Percentiles rank a stretch among this genome's conserved stretches.
These are phyloP conservation scores for Melinaea menophilus DNA, from an alignment of 2,888 invertebrate genomes.

Conservation along the genomic window DNA sequence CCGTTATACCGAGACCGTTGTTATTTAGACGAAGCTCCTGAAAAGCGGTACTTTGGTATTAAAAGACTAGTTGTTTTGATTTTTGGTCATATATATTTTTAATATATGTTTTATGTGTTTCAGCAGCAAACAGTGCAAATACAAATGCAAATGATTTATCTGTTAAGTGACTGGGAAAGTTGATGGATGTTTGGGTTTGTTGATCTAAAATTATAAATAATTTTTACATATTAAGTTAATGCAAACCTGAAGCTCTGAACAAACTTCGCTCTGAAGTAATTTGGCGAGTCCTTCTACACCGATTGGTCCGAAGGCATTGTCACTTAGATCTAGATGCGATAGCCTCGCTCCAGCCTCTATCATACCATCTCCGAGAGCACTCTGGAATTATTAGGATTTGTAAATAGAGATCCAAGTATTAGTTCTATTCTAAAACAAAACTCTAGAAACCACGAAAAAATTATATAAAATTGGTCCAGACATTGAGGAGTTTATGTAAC, in stretches of 20 bases:
- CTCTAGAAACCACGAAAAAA: no score
- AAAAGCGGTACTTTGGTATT: background rate
- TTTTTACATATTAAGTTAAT: background rate
- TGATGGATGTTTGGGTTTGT: no score
- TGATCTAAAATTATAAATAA: background rate
- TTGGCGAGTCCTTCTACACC: slow-evolving; percentile 93
- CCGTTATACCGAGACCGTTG: slow-evolving; percentile 95
- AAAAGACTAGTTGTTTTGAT: no score
- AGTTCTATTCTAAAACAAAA: no score
- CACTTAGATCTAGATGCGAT: slow-evolving; percentile 93
- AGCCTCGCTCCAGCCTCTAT: slow-evolving; percentile 88
- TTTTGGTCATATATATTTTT: no score
- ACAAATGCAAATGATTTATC: no score
- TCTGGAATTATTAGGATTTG: slow-evolving; percentile 43
- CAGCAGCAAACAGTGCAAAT: no score
- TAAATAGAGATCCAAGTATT: no score
- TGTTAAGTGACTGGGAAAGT: no score
- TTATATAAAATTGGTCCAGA: no score
- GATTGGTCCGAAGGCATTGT: slow-evolving; percentile 98
- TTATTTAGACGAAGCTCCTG: slow-evolving; percentile 93
- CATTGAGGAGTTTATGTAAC: no score
- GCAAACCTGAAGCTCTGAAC: slow-evolving; percentile 84
- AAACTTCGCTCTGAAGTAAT: slow-evolving; percentile 88
- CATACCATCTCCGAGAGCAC: slow-evolving; percentile 86
- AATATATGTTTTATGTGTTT: no score